Evolutionary conservation across 37 sponge, comb jelly and placozoan species (phyloP).

Genomic region (Mnemiopsis leidyi): DNA sequence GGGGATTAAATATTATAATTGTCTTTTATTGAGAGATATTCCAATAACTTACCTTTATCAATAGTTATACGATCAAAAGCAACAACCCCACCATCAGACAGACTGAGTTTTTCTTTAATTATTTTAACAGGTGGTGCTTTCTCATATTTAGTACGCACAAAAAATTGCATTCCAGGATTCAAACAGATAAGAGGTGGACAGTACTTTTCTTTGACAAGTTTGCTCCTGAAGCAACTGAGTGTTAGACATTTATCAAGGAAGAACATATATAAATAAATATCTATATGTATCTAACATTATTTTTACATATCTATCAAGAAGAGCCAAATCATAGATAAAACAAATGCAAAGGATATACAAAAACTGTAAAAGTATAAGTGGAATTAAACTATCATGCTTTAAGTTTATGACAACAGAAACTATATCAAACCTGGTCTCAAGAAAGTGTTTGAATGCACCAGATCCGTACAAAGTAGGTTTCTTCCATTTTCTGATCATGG

Average conservation of each 20-base stretch:
- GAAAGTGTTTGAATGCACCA: neutral
- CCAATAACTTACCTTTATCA: neutral
- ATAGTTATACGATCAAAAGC: neutral
- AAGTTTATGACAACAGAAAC: too few relatives aligned
- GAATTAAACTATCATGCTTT: too few relatives aligned
- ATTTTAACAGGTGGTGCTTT: neutral
- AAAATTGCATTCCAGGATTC: conserved; percentile 34
- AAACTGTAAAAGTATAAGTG: too few relatives aligned
- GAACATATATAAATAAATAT: too few relatives aligned
- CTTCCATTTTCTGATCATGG: neutral
- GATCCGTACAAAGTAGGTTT: neutral
- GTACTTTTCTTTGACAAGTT: neutral
- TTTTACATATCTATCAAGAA: too few relatives aligned
- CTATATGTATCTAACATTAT: too few relatives aligned
- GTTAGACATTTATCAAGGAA: too few relatives aligned
- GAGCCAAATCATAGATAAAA: too few relatives aligned
- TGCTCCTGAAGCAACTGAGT: neutral
- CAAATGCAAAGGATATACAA: too few relatives aligned
- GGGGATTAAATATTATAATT: too few relatives aligned
- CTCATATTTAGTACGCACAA: conserved; percentile 11
- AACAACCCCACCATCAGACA: neutral
- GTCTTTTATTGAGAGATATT: too few relatives aligned
- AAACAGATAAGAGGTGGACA: neutral
- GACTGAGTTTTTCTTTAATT: neutral
- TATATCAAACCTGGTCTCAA: neutral